Conservation (phyloP, 1,140 invertebrate species). For the Mercenaria mercenaria region DNA sequence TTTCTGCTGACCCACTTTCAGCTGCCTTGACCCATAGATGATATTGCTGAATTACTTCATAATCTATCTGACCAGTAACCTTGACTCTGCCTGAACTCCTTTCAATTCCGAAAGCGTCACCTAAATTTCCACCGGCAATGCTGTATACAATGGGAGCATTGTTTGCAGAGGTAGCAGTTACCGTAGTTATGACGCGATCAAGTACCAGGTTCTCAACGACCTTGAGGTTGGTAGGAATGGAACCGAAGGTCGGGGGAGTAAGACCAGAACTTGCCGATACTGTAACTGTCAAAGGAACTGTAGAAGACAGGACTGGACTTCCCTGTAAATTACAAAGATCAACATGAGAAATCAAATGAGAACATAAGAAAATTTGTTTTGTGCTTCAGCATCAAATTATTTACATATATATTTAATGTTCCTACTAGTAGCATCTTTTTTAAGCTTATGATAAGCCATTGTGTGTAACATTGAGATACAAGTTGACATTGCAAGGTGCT, state of each 20-base stretch:
- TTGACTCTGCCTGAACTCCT: conserved; percentile 92
- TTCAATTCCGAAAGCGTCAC: conserved; percentile 94
- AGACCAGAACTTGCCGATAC: conserved; percentile 42
- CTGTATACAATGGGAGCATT: conserved; percentile 89
- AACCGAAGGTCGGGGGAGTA: conserved; percentile 70
- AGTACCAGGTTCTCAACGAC: conserved; percentile 77
- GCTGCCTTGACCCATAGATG: conserved; percentile 97
- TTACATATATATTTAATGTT: too few relatives aligned
- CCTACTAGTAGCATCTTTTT: too few relatives aligned
- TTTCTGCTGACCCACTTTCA: conserved; percentile 87
- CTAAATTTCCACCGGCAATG: conserved; percentile 96
- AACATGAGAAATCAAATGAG: too few relatives aligned
- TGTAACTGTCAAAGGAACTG: conserved; percentile 71
- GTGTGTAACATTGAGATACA: too few relatives aligned
- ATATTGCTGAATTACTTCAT: conserved; percentile 93
- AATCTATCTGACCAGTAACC: conserved; percentile 94
- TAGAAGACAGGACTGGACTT: conserved; percentile 57
- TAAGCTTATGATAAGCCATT: too few relatives aligned
- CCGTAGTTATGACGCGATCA: conserved; percentile 83
- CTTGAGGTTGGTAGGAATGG: conserved; percentile 55
- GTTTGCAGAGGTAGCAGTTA: conserved; percentile 88
- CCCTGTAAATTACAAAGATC: conserved; percentile 70
- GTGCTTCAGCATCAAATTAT: too few relatives aligned
- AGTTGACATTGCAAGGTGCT: too few relatives aligned
- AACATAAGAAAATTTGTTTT: too few relatives aligned